Percentiles rank a stretch among this genome's conserved stretches.
Conservation (phyloP, 1,140 invertebrate species). For the Papilio xuthus region DNA sequence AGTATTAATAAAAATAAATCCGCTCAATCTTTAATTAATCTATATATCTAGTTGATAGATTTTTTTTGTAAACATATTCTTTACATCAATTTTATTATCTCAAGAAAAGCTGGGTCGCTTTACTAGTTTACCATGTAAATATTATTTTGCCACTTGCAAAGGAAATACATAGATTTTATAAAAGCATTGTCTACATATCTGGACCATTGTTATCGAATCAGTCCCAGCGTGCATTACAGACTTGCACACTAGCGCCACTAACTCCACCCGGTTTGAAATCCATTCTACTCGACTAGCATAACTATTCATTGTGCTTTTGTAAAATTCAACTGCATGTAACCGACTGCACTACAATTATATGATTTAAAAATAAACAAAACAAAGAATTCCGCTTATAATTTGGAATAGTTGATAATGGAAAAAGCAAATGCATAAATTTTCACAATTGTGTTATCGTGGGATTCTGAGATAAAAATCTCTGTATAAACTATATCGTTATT, state of each 20-base stretch:
- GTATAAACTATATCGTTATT: too few relatives aligned
- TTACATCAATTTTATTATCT: too few relatives aligned
- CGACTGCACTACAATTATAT: neutral
- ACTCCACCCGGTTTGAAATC: neutral
- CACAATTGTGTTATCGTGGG: too few relatives aligned
- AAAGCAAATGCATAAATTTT: too few relatives aligned
- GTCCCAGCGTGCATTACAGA: neutral
- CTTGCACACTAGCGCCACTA: neutral
- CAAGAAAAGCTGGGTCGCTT: too few relatives aligned
- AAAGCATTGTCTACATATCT: constrained; percentile 12
- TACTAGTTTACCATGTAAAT: neutral
- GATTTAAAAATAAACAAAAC: constrained; percentile 15
- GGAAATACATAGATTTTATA: neutral
- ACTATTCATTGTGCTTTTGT: constrained; percentile 30
- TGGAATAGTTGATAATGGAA: neutral
- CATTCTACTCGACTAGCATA: constrained; percentile 26
- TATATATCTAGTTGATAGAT: too few relatives aligned
- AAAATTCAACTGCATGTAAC: constrained; percentile 17
- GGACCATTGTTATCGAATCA: constrained; percentile 12
- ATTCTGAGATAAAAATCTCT: too few relatives aligned
- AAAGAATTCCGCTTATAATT: neutral
- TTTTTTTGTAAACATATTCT: too few relatives aligned
- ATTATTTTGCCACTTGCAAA: neutral
- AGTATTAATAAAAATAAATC: too few relatives aligned
- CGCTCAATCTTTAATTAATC: too few relatives aligned